Evolutionary conservation across 2,797 vertebrate species (phyloP), one percentile per base, ranked within the genome.

Genomic region (Phataginus tricuspis): DNA sequence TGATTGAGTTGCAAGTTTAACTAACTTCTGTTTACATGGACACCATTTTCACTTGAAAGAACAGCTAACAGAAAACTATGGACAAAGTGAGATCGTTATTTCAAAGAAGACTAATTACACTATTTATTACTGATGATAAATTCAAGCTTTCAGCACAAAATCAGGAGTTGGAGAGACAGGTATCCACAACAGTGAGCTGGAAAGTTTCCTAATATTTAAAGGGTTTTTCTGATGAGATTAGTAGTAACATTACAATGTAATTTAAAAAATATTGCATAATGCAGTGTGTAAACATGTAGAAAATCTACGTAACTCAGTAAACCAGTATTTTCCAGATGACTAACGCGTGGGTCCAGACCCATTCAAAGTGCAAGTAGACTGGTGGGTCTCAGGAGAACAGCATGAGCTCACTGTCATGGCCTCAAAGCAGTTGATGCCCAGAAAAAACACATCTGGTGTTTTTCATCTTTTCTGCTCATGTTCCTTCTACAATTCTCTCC

Each of bases 81-180:
- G 85, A 79, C 64, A 18, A 87, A 42, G 3, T 74, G 25, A 93
- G 53, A 63, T 34, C 27, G 21, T 66, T 21, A 49, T 39, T 88
- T 79, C 53, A 93, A 93, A 72, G 51, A 57, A 72, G 86, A 77
- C 8, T 23, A 89, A 59, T 64, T 63, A 75, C 4, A 68, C 5
- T 45, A 92, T 82, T 74, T 82, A 7, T 51, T 69, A 37, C n/a
- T 61, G 5, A 51, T 71, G 83, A 74, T 45, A 90, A 78, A 94
- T 34, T 94, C 49, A 91, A 74, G 13, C n/a, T 78, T 92, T 71
- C 15, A 90, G 29, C 39, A 23, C 80, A 82, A 92, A 82, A 51
- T 51, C 8, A 31, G 25, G 87, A 61, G 21, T 86, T 16, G 83
- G 29, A 95, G 79, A 49, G 55, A 6, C 23, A 6, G 55, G 13